Conservation (phyloP, 2,797 vertebrate species). For the Danionella dracula region DNA sequence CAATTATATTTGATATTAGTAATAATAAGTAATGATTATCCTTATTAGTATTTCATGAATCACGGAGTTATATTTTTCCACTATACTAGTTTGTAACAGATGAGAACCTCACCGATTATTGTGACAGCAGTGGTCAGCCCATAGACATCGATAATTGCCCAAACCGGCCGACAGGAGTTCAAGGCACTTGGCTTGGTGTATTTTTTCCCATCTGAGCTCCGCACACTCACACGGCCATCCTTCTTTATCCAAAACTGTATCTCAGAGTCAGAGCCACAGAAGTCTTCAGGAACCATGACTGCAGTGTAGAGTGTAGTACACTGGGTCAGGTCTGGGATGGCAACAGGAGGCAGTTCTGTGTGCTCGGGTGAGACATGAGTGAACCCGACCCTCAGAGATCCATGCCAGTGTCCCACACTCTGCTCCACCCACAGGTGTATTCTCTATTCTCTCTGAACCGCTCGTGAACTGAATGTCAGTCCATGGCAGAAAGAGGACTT, state of each 20-base stretch:
- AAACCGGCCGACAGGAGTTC: constrained; percentile 58
- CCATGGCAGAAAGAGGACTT: constrained; percentile 60
- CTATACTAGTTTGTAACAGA: too few relatives aligned
- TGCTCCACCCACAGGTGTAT: constrained; percentile 60
- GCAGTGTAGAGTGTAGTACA: constrained; percentile 66
- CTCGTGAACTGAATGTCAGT: constrained; percentile 75
- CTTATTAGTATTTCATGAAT: too few relatives aligned
- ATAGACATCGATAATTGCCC: constrained; percentile 80
- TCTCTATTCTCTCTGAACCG: constrained; percentile 55
- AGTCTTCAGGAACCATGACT: constrained; percentile 36
- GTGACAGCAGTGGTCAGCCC: constrained; percentile 69
- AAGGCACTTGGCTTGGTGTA: constrained; percentile 45
- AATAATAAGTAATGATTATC: too few relatives aligned
- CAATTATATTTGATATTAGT: too few relatives aligned
- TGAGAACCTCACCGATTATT: constrained; percentile 65
- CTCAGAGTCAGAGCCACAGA: constrained; percentile 38
- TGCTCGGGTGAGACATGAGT: constrained; percentile 62
- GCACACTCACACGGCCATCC: constrained; percentile 51
- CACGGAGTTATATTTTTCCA: too few relatives aligned
- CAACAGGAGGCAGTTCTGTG: constrained; percentile 56
- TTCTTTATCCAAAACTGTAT: constrained; percentile 70
- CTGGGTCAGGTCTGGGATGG: constrained; percentile 70
- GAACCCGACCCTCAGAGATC: constrained; percentile 76
- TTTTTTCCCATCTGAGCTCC: neutral
- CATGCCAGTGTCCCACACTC: constrained; percentile 46